Conservation (phyloP, 2,113 vertebrate species). For the Thinocorus orbignyianus region DNA sequence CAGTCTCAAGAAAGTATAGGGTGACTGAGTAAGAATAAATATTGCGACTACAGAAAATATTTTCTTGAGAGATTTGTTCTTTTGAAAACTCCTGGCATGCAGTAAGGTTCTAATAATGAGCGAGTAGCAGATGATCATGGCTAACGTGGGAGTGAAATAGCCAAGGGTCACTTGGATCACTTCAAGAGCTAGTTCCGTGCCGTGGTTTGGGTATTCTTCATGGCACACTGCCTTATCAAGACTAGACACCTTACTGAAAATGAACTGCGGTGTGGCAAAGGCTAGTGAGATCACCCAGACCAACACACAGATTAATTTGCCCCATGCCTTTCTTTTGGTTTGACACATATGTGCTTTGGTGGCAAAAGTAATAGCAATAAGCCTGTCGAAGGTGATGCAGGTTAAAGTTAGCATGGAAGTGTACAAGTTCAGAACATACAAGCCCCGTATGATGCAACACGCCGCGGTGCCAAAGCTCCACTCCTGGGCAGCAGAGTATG, state of each 20-base stretch:
- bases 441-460: slow-evolving; percentile 34
- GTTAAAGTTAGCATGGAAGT: slow-evolving; percentile 70
- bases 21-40: slow-evolving; percentile 69
- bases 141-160: slow-evolving; percentile 63
- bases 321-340: neutral
- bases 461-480: slow-evolving; percentile 34
- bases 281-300: slow-evolving; percentile 54
- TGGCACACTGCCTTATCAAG: neutral
- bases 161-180: slow-evolving; percentile 56
- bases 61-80: slow-evolving; percentile 69
- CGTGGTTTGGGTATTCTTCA: neutral
- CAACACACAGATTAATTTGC: slow-evolving; percentile 7
- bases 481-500: slow-evolving; percentile 17
- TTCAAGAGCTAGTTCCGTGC: neutral
- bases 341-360: slow-evolving; percentile 47
- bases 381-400: slow-evolving; percentile 66
- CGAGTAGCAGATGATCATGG: slow-evolving; percentile 66
- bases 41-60: slow-evolving; percentile 54
- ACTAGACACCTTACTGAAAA: slow-evolving; percentile 20
- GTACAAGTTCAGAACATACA: slow-evolving; percentile 68
- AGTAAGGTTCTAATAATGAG: slow-evolving; percentile 66
- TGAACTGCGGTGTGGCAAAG: slow-evolving; percentile 60
- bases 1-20: slow-evolving; percentile 58
- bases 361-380: slow-evolving; percentile 57
- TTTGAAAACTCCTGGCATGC: slow-evolving; percentile 47